Evolutionary conservation across 2,888 invertebrate genomes (phyloP).

Genomic region (Prosapia bicincta): DNA sequence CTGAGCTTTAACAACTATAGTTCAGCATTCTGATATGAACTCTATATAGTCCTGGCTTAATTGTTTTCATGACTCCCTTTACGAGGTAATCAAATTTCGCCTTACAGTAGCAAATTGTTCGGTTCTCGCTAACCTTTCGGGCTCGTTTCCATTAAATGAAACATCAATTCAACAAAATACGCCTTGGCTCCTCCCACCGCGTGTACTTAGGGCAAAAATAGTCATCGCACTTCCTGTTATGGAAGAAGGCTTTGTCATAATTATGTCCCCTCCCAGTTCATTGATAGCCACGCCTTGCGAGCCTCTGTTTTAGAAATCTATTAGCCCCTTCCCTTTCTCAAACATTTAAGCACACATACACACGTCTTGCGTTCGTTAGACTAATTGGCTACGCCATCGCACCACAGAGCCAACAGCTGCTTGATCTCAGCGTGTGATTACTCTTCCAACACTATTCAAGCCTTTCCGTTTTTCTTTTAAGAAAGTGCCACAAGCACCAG

Average conservation of each 20-base stretch:
- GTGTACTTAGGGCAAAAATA: not conserved
- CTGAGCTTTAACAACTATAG: not conserved
- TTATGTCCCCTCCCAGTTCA: slow-evolving; percentile 2
- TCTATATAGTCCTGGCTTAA: not conserved
- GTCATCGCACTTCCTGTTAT: not conserved
- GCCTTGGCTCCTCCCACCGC: not conserved
- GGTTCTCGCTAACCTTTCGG: not conserved
- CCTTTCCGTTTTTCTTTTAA: no score
- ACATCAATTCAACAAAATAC: not conserved
- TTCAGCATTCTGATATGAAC: not conserved
- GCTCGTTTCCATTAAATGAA: not conserved
- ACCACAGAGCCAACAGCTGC: not conserved
- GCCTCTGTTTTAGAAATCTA: not conserved
- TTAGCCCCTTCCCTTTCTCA: not conserved
- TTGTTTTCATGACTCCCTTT: not conserved
- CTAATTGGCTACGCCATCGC: not conserved
- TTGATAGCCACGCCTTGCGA: not conserved
- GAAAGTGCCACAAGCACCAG: no score
- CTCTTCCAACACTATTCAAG: no score
- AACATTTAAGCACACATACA: not conserved
- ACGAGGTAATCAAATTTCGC: not conserved
- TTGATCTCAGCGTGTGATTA: not conserved
- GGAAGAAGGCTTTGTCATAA: not conserved
- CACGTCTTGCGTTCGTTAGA: not conserved
- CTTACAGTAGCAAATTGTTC: not conserved